Evolutionary conservation across 1,140 invertebrate species (phyloP).

Genomic region (Neomicropteryx cornuta): DNA sequence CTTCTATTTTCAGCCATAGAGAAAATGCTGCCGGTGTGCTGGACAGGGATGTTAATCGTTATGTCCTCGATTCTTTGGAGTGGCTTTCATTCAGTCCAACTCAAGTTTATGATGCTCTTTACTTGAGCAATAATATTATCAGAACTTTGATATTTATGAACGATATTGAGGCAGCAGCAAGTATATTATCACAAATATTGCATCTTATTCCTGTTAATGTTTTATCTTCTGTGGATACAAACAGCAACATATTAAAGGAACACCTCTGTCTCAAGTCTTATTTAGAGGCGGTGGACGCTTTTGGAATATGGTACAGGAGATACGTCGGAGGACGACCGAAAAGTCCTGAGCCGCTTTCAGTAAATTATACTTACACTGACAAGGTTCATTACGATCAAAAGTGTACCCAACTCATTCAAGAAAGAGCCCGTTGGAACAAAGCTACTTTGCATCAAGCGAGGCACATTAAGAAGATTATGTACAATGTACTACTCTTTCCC

Average conservation of each 20-base stretch:
- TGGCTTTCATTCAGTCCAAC: constrained; percentile 74
- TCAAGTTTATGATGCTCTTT: constrained; percentile 69
- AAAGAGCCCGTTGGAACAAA: constrained; percentile 65
- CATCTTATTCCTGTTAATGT: constrained; percentile 26
- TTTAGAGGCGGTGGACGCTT: constrained; percentile 74
- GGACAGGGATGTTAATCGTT: constrained; percentile 17
- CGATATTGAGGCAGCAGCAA: constrained; percentile 34
- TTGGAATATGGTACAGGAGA: constrained; percentile 79
- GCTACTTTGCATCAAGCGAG: constrained; percentile 29
- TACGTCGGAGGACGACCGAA: constrained; percentile 69
- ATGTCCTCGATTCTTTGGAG: constrained; percentile 55
- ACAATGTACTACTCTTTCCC: constrained; percentile 82
- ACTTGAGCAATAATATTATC: constrained; percentile 83
- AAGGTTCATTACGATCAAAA: constrained; percentile 79
- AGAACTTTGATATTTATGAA: constrained; percentile 55
- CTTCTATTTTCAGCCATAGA: constrained; percentile 1
- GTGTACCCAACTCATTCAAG: constrained; percentile 62
- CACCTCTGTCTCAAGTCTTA: constrained; percentile 70
- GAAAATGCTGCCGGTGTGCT: constrained; percentile 17
- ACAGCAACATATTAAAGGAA: constrained; percentile 53
- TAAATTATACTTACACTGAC: constrained; percentile 69
- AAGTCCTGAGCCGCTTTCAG: constrained; percentile 42
- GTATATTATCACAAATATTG: constrained; percentile 42
- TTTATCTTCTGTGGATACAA: constrained; percentile 24
- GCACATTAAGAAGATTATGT: constrained; percentile 63